phyloP scores from a whole-genome alignment of 2,113 vertebrate genomes.

The Notiomystis cincta region DNA sequence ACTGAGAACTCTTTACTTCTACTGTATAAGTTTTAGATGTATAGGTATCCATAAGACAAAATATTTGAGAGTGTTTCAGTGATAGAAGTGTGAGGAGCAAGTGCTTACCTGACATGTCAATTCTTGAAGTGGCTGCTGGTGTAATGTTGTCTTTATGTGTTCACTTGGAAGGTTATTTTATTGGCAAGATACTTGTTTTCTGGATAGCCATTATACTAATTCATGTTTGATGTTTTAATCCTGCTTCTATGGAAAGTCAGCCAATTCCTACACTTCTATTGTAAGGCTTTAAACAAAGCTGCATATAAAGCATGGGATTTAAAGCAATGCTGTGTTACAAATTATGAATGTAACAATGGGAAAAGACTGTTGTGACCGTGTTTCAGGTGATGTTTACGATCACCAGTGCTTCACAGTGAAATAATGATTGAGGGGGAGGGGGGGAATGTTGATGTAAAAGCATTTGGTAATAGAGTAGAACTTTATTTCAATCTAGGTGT shows the following conservation, averaged over 20 bases:
- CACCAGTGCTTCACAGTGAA: not conserved
- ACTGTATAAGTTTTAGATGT: not conserved
- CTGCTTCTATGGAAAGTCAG: not conserved
- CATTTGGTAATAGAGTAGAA: not conserved
- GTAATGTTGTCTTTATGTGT: not conserved
- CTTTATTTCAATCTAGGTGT: not conserved
- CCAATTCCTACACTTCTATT: conserved; percentile 8
- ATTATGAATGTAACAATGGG: conserved; percentile 7
- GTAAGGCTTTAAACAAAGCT: not conserved
- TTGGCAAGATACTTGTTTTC: not conserved
- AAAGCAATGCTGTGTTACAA: conserved; percentile 15
- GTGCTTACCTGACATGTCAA: not conserved
- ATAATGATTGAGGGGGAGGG: not conserved
- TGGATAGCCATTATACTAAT: not conserved
- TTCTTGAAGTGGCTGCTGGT: not conserved
- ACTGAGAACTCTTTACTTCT: not conserved
- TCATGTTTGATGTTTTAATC: conserved; percentile 41
- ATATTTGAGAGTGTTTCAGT: not conserved
- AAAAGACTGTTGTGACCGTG: not conserved
- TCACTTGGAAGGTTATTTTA: not conserved
- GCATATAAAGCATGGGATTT: not conserved
- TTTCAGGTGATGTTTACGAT: not conserved
- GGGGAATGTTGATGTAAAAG: not conserved
- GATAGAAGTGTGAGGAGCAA: not conserved
- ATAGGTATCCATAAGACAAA: not conserved